phyloP scores from a whole-genome alignment of 35 echinoderm and acorn worm genomes.

The Heliocidaris tuberculata region DNA sequence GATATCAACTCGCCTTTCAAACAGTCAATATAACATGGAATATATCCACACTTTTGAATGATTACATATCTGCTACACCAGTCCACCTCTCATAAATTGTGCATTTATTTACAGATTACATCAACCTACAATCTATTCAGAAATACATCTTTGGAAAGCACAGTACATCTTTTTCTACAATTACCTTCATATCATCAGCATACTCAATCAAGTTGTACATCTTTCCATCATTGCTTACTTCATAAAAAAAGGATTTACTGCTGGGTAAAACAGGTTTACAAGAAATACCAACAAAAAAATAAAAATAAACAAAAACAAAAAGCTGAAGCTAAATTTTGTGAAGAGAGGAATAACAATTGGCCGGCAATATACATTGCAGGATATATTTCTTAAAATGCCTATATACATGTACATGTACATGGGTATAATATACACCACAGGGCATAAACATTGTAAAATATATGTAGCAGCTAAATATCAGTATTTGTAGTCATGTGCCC shows the following conservation, averaged over 20 bases:
- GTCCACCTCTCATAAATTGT: no score
- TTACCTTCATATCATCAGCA: no score
- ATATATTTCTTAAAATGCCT: no score
- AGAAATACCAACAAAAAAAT: not conserved
- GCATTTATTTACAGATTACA: no score
- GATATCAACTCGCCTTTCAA: no score
- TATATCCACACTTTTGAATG: no score
- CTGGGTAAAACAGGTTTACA: not conserved
- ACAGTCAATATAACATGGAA: no score
- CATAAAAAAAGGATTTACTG: not conserved
- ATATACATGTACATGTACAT: not conserved
- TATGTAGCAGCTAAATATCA: not conserved
- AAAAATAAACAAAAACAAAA: not conserved
- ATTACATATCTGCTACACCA: no score
- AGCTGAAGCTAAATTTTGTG: not conserved
- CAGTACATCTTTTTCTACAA: no score
- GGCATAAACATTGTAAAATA: not conserved
- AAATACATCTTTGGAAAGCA: no score
- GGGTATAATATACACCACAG: not conserved
- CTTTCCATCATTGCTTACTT: not conserved
- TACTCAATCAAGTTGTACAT: no score
- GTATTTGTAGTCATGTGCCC: not conserved
- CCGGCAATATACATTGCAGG: not conserved
- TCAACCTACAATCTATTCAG: no score
- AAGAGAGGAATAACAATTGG: not conserved